These are phyloP conservation scores for Tapirus indicus DNA, from an alignment of 2,797 vertebrate species.

Conservation along the genomic window DNA sequence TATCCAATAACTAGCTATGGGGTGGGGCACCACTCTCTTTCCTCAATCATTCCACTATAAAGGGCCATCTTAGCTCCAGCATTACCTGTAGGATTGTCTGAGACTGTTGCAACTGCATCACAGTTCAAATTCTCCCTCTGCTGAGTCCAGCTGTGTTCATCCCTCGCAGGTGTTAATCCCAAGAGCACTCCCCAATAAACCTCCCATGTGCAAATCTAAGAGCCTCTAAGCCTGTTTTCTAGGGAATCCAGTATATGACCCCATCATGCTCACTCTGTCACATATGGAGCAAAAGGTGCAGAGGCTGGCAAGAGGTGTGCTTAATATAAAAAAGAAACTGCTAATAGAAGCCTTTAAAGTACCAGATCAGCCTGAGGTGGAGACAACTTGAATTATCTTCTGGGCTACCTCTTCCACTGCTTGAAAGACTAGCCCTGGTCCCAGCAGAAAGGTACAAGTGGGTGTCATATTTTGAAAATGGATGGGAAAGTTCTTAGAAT, in stretches of 20 bases:
- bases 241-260: neutral
- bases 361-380: neutral
- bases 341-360: neutral
- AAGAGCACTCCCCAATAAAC: neutral
- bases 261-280: neutral
- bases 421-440: neutral
- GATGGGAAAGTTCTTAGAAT: neutral
- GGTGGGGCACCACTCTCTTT: neutral
- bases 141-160: neutral
- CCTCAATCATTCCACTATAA: neutral
- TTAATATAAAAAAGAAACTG: neutral
- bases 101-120: neutral
- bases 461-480: neutral
- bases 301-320: neutral
- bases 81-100: neutral
- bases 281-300: neutral
- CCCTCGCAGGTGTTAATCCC: neutral
- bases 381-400: neutral
- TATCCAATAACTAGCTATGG: neutral
- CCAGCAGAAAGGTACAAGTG: neutral
- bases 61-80: neutral
- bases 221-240: constrained; percentile 34
- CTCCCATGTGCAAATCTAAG: neutral
- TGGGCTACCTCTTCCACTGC: neutral
- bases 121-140: neutral